These are phyloP conservation scores for Leucoraja erinaceus DNA, from an alignment of 2,113 vertebrate genomes.

Conservation along the genomic window DNA sequence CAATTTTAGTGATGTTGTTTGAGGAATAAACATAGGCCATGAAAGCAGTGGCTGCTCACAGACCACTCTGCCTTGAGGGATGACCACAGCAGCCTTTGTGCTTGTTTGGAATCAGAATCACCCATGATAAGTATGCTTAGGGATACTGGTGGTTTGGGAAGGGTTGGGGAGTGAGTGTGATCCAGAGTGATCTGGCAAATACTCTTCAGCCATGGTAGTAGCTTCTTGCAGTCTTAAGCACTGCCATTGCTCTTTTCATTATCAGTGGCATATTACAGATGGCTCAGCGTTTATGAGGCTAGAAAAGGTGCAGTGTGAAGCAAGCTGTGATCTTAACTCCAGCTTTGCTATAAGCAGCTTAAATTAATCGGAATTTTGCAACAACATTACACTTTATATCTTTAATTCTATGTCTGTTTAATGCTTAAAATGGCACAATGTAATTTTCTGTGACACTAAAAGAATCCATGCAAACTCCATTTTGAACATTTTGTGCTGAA, in stretches of 20 bases:
- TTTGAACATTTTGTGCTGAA: background rate
- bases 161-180: too few species aligned
- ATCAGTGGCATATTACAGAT: background rate
- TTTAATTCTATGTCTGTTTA: background rate
- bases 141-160: too few species aligned
- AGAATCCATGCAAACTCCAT: background rate
- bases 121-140: too few species aligned
- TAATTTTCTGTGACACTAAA: background rate
- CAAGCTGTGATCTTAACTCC: background rate
- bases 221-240: background rate
- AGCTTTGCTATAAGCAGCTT: background rate
- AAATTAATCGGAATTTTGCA: background rate
- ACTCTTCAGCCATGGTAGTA: background rate
- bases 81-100: too few species aligned
- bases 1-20: too few species aligned
- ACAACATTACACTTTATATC: background rate
- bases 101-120: too few species aligned
- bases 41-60: too few species aligned
- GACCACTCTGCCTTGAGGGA: too few species aligned
- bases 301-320: background rate
- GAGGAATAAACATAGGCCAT: too few species aligned
- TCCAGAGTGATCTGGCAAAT: background rate
- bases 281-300: background rate
- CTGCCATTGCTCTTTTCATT: background rate
- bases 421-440: background rate